Evolutionary conservation across 2,888 invertebrate genomes (phyloP), one percentile per base, ranked within the genome.

Genomic region (Stegophylla sp.): DNA sequence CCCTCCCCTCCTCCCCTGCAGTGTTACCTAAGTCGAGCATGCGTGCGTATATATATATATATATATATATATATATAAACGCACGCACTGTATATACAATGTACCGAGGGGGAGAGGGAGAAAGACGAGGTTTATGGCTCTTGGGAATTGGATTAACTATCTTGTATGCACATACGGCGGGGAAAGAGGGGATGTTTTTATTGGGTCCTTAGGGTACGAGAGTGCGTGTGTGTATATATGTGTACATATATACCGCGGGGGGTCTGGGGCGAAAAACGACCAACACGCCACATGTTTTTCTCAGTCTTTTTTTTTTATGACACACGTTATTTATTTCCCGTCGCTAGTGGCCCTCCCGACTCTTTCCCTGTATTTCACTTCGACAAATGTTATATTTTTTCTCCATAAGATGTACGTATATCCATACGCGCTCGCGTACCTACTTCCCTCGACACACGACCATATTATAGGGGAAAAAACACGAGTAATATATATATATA

Each of bases 241-340:
- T 41, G 41, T 61, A 48, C n/a, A n/a, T 41, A n/a, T 76, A 28
- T 41, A 41, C 56, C 81, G 20, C 74, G 81, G 81, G 81, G 81
- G 81, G 74, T 81, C 81, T 20, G 26, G n/a, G 69, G 69, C 51
- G 69, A 71, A 79, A 79, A 79, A 71, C 71, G 48, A 69, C 77
- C 69, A 59, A 59, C 48, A 69, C 59, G 69, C 79, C 79, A 71
- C 79, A 79, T 79, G 79, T 79, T 79, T 71, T 28, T 74, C n/a
- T 41, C 12, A 23, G 15, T 64, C 5, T 66, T 66, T 66, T 53
- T 26, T 59, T 79, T 79, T 79, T 71, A 63, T 71, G 48, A 71
- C 69, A 77, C 77, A 45, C 59, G 79, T 82, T 73, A 73, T 73
- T 74, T 74, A 73, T 82, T 73, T 66, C 48, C 45, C 64, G 45